Conservation (phyloP, 2,113 vertebrate species). For the Megaceryle torquata region DNA sequence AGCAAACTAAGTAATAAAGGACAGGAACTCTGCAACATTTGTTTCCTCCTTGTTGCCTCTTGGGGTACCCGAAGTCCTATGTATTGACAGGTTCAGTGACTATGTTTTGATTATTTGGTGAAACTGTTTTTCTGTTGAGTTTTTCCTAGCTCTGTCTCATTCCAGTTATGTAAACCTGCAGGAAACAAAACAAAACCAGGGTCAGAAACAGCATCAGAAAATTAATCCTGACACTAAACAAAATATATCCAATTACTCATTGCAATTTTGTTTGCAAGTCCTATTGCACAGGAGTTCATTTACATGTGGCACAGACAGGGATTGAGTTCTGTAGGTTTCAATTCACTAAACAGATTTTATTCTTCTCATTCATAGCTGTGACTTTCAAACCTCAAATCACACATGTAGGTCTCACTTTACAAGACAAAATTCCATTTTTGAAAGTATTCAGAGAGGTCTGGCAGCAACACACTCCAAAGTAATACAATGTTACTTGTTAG, state of each 20-base stretch:
- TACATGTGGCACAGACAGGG: not conserved
- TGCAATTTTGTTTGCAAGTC: not conserved
- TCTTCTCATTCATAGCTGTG: not conserved
- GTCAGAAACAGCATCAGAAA: not conserved
- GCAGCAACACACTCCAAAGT: not conserved
- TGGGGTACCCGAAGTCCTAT: not conserved
- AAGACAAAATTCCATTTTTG: not conserved
- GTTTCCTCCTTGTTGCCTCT: not conserved
- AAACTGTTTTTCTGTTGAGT: not conserved
- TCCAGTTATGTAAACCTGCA: not conserved
- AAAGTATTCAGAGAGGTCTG: not conserved
- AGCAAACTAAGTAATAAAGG: not conserved
- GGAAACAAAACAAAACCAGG: not conserved
- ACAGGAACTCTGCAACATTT: not conserved
- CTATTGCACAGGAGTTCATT: not conserved
- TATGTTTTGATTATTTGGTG: not conserved
- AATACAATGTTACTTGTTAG: not conserved
- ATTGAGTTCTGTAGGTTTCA: not conserved
- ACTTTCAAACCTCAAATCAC: conserved; percentile 15
- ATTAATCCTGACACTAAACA: not conserved
- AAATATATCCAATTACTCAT: not conserved
- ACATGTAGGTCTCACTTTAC: not conserved
- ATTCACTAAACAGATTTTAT: not conserved
- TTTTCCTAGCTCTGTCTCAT: not conserved
- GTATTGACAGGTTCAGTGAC: not conserved